Percentiles rank a stretch among this genome's conserved stretches.
Evolutionary conservation across 1,140 invertebrate genomes (phyloP).

Genomic region (Eriosoma lanigerum): DNA sequence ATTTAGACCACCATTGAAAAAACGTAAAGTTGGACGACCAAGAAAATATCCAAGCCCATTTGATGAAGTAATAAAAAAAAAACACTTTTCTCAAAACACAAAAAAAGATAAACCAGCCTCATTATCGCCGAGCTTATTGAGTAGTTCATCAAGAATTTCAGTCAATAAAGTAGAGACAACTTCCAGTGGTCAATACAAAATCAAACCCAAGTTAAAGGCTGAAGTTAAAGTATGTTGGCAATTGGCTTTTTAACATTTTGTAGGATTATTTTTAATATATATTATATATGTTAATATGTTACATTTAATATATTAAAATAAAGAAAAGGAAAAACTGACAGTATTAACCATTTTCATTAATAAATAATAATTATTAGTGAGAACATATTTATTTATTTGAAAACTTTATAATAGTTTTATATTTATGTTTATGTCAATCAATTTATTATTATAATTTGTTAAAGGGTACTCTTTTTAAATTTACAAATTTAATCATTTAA

Average conservation of each 20-base stretch:
- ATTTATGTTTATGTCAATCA: no score
- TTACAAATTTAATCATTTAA: background rate
- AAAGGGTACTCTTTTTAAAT: no score
- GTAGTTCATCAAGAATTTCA: background rate
- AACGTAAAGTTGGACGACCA: conserved; percentile 45
- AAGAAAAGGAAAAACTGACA: no score
- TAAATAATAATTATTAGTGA: no score
- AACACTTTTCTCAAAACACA: background rate
- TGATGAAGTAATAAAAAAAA: conserved; percentile 19
- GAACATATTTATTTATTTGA: no score
- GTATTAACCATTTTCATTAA: no score
- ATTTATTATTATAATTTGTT: no score
- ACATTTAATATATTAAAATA: no score
- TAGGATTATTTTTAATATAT: background rate
- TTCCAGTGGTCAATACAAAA: conserved; percentile 25
- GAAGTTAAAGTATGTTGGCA: conserved; percentile 44
- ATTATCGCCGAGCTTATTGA: background rate
- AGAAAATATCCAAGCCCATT: background rate
- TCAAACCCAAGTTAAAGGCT: conserved; percentile 53
- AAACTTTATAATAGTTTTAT: no score
- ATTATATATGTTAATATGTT: background rate
- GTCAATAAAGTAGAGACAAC: conserved; percentile 15
- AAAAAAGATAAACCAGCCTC: conserved; percentile 34
- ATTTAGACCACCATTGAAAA: conserved; percentile 36
- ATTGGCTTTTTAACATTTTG: no score